Percentiles rank a stretch among this genome's conserved stretches.
These are phyloP conservation scores for Dilophus febrilis DNA, from an alignment of 2,888 invertebrate genomes.

Conservation along the genomic window DNA sequence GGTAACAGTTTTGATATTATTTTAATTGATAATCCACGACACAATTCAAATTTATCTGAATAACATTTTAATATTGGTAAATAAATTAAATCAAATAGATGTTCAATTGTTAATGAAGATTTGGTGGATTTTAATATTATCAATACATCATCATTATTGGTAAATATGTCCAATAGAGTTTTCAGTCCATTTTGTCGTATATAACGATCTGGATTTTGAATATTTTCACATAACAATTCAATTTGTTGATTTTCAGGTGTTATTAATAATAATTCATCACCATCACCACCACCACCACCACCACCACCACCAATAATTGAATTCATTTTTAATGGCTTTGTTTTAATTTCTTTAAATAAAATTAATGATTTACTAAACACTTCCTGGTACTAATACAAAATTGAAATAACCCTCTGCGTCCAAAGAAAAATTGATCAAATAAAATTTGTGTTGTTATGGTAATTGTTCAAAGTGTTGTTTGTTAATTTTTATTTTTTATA, in stretches of 20 bases:
- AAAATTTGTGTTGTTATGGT: background rate
- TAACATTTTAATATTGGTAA: constrained; percentile 27
- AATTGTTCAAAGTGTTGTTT: background rate
- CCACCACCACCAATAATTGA: too few species aligned
- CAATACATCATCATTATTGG: constrained; percentile 1
- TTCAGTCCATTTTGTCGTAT: constrained; percentile 11
- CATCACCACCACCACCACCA: too few species aligned
- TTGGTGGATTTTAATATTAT: constrained; percentile 8
- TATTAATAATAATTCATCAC: too few species aligned
- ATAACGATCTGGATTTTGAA: constrained; percentile 12
- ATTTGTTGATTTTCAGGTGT: background rate
- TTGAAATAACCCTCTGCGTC: too few species aligned
- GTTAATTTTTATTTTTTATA: background rate
- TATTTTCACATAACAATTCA: constrained; percentile 8
- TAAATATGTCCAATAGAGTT: constrained; percentile 10
- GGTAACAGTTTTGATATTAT: constrained; percentile 20
- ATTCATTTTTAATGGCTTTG: too few species aligned
- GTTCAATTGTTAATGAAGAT: too few species aligned
- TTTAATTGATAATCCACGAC: constrained; percentile 19
- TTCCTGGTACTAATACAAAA: too few species aligned
- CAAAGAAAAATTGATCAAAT: too few species aligned
- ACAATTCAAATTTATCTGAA: constrained; percentile 24
- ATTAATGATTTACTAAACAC: too few species aligned
- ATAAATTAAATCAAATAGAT: constrained; percentile 22
- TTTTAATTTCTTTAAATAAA: too few species aligned